Conservation (phyloP, 2,113 vertebrate genomes). For the Dicentrarchus labrax region DNA sequence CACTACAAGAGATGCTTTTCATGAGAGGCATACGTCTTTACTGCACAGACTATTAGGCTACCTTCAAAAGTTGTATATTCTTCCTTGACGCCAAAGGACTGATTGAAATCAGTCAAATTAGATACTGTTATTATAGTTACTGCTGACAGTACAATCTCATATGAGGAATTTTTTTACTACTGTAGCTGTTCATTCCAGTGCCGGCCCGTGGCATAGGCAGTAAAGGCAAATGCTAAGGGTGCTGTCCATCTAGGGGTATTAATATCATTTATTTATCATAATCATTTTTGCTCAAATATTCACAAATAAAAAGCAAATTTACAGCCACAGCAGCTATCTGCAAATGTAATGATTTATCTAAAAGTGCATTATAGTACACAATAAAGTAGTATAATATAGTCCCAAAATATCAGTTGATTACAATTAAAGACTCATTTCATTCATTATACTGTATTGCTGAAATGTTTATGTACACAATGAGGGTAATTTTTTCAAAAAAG, state of each 20-base stretch:
- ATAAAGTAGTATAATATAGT: neutral
- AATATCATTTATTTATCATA: no score
- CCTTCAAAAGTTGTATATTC: neutral
- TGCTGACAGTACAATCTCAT: neutral
- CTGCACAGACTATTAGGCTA: no score
- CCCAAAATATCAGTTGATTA: neutral
- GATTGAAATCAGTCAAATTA: constrained; percentile 5
- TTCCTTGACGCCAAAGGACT: neutral
- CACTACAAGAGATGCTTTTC: neutral
- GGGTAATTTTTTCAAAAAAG: neutral
- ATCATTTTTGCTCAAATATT: neutral
- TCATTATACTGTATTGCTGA: neutral
- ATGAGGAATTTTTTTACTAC: neutral
- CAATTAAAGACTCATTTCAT: neutral
- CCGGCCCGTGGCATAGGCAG: no score
- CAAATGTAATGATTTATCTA: neutral
- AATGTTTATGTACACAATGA: neutral
- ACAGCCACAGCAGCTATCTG: neutral
- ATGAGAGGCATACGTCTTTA: neutral
- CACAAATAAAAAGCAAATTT: neutral
- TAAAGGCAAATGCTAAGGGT: no score
- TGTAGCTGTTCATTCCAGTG: no score
- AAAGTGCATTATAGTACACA: neutral
- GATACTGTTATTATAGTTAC: neutral
- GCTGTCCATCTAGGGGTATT: no score